Conservation (phyloP, 2,888 invertebrate genomes). For the Miltochrista miniata region DNA sequence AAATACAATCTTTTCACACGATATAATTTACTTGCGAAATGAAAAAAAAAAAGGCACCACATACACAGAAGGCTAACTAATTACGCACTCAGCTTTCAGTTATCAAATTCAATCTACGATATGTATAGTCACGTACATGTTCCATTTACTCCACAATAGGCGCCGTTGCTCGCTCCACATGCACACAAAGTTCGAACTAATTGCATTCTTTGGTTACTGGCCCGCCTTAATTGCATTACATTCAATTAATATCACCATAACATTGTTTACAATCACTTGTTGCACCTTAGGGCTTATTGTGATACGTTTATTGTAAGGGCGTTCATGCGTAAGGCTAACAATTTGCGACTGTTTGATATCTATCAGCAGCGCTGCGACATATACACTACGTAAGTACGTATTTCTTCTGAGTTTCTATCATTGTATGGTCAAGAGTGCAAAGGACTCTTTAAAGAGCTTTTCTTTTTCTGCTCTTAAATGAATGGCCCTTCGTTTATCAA, state of each 20-base stretch:
- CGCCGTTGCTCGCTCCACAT: constrained; percentile 30
- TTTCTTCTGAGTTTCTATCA: too few relatives aligned
- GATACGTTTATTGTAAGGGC: constrained; percentile 15
- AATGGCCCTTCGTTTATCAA: too few relatives aligned
- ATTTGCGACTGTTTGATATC: background rate
- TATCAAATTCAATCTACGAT: constrained; percentile 3
- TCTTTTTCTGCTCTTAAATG: too few relatives aligned
- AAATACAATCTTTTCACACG: too few relatives aligned
- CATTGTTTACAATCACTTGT: constrained; percentile 62
- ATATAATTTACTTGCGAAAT: background rate
- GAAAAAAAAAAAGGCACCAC: background rate
- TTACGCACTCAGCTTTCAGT: background rate
- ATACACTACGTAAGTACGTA: too few relatives aligned
- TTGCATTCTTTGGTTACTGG: constrained; percentile 40
- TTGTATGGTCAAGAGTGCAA: too few relatives aligned
- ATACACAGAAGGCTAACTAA: background rate
- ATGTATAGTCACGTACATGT: background rate
- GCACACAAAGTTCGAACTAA: constrained; percentile 34
- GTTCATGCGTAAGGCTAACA: background rate
- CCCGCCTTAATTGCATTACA: constrained; percentile 60
- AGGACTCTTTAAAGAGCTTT: too few relatives aligned
- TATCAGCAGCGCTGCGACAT: background rate
- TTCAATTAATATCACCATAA: constrained; percentile 64
- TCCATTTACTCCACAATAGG: constrained; percentile 16
- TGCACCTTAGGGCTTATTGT: constrained; percentile 38